Base-by-base conservation (phyloP, 1,140 invertebrate genomes). In the Battus philenor region DNA sequence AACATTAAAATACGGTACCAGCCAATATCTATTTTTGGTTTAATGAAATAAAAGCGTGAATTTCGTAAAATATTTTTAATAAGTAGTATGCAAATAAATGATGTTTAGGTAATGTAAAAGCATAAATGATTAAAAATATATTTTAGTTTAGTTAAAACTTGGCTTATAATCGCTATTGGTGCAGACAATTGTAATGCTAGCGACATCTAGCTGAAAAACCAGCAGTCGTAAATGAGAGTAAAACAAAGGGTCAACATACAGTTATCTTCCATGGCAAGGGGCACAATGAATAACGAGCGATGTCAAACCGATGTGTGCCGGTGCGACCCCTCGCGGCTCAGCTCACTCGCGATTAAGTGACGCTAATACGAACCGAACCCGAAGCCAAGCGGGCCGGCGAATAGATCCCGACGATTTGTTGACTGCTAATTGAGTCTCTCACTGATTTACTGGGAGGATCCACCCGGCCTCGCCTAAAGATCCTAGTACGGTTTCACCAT, bases 271-370 rank as follows among this genome's bases (percentile, higher is more conserved):
- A 32, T 56, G 53, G 57, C 60, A 62, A 62, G 68, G 68, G 67
- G 60, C 39, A 61, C 50, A 61, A 72, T 78, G 78, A 85, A 71
- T 81, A 81, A 82, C 78, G 75, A 87, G 68, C 67, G 84, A 66
- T 85, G 88, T 89, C 89, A 87, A 58, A 78, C 74, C 88, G 87
- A 90, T 89, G 88, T 89, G 83, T 79, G 83, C 74, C 75, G 68
- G 63, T 62, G 64, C 43, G 58, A 51, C 56, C 59, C 66, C 57
- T 44, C 30, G 20, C 57, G 68, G 77, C 71, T 79, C 76, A 77
- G 70, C 68, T 69, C 70, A 66, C 68, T 61, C 64, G 57, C 68
- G 68, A 78, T 83, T 78, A 80, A 85, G 79, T 72, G 71, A 68
- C 61, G 59, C 77, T 83, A 81, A 85, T 80, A 75, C 74, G 68